Evolutionary conservation across 2,888 invertebrate species (phyloP), one percentile per base, ranked within the genome.

Genomic region (Eristalis pertinax): DNA sequence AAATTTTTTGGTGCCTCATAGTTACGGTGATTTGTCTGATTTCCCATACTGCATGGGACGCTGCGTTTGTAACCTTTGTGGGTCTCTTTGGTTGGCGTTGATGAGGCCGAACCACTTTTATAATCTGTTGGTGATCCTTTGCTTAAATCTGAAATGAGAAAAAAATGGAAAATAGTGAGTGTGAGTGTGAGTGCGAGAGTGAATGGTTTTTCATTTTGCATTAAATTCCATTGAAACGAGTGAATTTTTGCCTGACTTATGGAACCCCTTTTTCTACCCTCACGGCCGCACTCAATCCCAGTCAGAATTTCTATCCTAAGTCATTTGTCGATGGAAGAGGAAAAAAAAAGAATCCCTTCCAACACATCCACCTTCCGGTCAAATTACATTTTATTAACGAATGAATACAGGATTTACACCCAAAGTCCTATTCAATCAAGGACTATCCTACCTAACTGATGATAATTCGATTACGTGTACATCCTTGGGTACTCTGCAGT

Each of bases 91-190:
- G 96, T 96, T 90, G 97, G 97, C 95, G 97, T 97, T 94, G 97
- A 97, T 93, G 97, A 97, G 92, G 97, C 96, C 88, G 97, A 97
- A 85, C 93, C 93, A 92, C 97, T 96, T 94, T 97, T 97, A 94
- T 97, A 97, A 94, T 98, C 97, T 94, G 97, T 95, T 92, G 96
- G 96, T 92, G 96, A 95, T 94, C 96, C 97, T 94, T 97, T 97
- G 93, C 97, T 96, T 90, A 97, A 96, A 95, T 97, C 97, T 97
- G 95, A 69, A 95, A 94, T 10, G 32, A 88, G 90, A 91, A 35
- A 43, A 72, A 50, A 15, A 43, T 15, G 26, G 13, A 7, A 24
- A 2, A 26, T 41, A 56, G 65, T 43, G n/a, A n/a, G n/a, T n/a
- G n/a, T n/a, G n/a, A n/a, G 15, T 4, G n/a, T n/a, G 43, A 15